A percentile compares a stretch with the other conserved stretches of the same genome.
Conservation (phyloP, 1,140 invertebrate genomes). For the Chlorops oryzae region DNA sequence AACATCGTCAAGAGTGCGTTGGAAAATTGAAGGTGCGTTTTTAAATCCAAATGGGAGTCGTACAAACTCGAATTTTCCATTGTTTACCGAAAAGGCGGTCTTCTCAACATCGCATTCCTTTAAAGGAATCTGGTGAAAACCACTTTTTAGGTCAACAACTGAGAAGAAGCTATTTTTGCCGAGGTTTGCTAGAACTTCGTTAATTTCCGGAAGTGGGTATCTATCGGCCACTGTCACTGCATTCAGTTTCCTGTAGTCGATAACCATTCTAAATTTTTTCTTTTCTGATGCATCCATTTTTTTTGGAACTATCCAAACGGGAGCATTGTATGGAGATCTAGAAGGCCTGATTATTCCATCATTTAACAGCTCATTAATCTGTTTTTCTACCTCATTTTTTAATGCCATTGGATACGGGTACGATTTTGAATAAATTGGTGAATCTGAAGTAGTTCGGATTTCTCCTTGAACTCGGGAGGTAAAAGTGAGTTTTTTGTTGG, state of each 20-base stretch:
- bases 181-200: slow-evolving; percentile 47
- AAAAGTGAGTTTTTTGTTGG: slow-evolving; percentile 14
- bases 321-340: slow-evolving; percentile 16
- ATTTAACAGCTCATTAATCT: slow-evolving; percentile 15
- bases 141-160: slow-evolving; percentile 47
- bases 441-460: slow-evolving; percentile 15
- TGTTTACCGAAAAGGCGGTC: slow-evolving; percentile 9
- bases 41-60: slow-evolving; percentile 8
- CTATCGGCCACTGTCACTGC: slow-evolving; percentile 37
- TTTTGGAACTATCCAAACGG: slow-evolving; percentile 16
- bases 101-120: slow-evolving; percentile 7
- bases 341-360: slow-evolving; percentile 16
- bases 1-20: slow-evolving; percentile 4
- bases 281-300: slow-evolving; percentile 18
- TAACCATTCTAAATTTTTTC: slow-evolving; percentile 33
- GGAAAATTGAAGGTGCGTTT: slow-evolving; percentile 6
- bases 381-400: slow-evolving; percentile 13
- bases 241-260: slow-evolving; percentile 39
- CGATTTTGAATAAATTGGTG: slow-evolving; percentile 14
- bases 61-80: slow-evolving; percentile 9
- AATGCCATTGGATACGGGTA: slow-evolving; percentile 15
- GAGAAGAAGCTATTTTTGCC: slow-evolving; percentile 42
- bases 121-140: slow-evolving; percentile 41
- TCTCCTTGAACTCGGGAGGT: slow-evolving; percentile 13
- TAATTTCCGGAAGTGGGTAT: slow-evolving; percentile 52